Base-by-base conservation (phyloP, 2,113 vertebrate species). In the Nyctereutes procyonoides region DNA sequence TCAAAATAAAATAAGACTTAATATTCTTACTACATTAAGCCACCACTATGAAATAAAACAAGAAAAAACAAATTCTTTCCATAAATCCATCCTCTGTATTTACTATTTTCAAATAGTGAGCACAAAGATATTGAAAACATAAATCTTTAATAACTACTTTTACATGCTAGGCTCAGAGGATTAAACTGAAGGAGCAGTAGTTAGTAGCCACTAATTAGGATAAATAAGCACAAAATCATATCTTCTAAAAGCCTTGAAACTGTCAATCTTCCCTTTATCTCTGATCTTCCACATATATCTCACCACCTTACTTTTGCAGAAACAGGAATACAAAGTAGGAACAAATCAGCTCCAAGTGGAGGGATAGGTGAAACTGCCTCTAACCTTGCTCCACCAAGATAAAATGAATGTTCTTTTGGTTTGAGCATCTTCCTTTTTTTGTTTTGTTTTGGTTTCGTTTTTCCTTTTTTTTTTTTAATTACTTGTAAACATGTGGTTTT, bases 1-100 rank as follows among this genome's bases (percentile, higher is more conserved):
- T 83, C 43, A 76, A 87, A 94, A 43, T 94, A 51, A 93, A 82
- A 60, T 62, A 35, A 58, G 11, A 84, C 24, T 90, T 83, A 90
- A 73, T 80, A 60, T n/a, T 77, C n/a, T 84, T 80, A 32, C 16
- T 90, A 48, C 3, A 30, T 63, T 62, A 35, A 94, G 6, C 51
- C 76, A 35, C 22, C 10, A 65, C 51, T 69, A 77, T 86, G n/a
- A 81, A 8, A 38, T 56, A 96, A 55, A 73, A 67, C 30, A 51
- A 74, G 35, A 95, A 22, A 84, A 35, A 38, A 26, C 8, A 26
- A 73, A 2, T 56, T 51, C 26, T 92, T 63, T 17, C 63, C 8
- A 4, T 76, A 74, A 62, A 9, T 74, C 26, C 11, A 56, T 51
- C 9, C 22, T 80, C 51, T 43, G 16, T 48, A 15, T 11, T 94